Evolutionary conservation across 2,113 vertebrate genomes (phyloP).

Genomic region (Sturnira hondurensis): DNA sequence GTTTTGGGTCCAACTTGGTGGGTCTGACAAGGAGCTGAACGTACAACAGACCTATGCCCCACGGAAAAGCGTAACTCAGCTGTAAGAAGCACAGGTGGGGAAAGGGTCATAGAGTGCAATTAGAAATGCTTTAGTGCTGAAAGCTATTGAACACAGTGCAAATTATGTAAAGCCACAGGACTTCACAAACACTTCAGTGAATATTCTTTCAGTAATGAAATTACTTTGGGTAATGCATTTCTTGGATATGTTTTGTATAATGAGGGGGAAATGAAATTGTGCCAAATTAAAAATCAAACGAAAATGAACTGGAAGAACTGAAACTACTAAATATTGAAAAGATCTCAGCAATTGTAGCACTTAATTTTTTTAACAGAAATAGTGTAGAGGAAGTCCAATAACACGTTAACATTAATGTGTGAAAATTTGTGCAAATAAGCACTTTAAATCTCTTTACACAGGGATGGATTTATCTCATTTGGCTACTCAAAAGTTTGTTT

Average conservation of each 20-base stretch:
- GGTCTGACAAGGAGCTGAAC: background rate
- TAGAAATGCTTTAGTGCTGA: background rate
- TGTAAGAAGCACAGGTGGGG: background rate
- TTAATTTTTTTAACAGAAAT: slow-evolving; percentile 44
- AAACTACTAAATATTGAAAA: slow-evolving; percentile 54
- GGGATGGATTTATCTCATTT: background rate
- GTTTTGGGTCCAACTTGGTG: background rate
- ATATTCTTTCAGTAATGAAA: slow-evolving; percentile 62
- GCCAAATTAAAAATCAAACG: slow-evolving; percentile 32
- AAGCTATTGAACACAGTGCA: slow-evolving; percentile 11
- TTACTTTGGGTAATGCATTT: slow-evolving; percentile 62
- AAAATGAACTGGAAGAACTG: slow-evolving; percentile 51
- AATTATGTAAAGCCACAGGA: slow-evolving; percentile 6
- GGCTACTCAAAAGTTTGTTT: background rate
- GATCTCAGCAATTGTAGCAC: slow-evolving; percentile 18
- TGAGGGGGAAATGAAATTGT: slow-evolving; percentile 16
- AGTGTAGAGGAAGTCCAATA: background rate
- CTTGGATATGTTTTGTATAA: slow-evolving; percentile 50
- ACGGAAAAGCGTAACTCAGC: background rate
- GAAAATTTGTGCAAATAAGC: background rate
- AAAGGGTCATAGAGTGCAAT: background rate
- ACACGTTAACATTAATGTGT: slow-evolving; percentile 43
- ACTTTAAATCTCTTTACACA: background rate
- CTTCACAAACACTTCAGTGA: slow-evolving; percentile 54
- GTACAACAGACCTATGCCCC: background rate